Conservation (phyloP, 2,113 vertebrate species). For the Vulpes lagopus region DNA sequence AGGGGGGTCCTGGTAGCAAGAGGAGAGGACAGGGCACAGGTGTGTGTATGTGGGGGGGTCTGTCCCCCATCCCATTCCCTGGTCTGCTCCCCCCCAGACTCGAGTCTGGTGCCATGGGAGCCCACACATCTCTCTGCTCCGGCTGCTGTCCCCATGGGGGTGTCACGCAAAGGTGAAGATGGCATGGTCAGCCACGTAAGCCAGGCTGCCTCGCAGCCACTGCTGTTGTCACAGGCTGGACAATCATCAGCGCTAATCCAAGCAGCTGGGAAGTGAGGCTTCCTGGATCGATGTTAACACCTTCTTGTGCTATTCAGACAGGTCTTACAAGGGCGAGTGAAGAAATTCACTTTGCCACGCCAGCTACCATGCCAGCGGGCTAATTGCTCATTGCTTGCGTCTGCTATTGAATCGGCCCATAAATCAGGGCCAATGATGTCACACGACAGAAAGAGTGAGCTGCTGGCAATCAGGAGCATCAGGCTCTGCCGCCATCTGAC, state of each 20-base stretch:
- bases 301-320: not conserved
- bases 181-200: not conserved
- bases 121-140: not conserved
- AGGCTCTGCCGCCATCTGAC: not conserved
- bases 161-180: not conserved
- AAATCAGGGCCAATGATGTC: conserved; percentile 24
- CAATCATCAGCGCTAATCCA: not conserved
- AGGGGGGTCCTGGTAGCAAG: not conserved
- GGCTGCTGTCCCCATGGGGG: not conserved
- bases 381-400: not conserved
- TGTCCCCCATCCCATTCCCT: not conserved
- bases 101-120: not conserved
- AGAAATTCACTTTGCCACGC: conserved; percentile 40
- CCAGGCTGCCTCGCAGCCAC: not conserved
- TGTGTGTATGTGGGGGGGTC: too few relatives aligned
- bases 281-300: conserved; percentile 1
- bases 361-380: not conserved
- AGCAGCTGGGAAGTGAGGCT: not conserved
- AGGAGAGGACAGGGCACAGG: not conserved
- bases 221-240: not conserved
- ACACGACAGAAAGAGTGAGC: not conserved
- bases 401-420: conserved; percentile 30
- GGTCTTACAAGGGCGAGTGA: not conserved
- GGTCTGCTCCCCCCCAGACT: not conserved
- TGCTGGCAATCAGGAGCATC: not conserved